These are phyloP conservation scores for Trichoplusia ni DNA, from an alignment of 1,140 invertebrate genomes.

Conservation along the genomic window DNA sequence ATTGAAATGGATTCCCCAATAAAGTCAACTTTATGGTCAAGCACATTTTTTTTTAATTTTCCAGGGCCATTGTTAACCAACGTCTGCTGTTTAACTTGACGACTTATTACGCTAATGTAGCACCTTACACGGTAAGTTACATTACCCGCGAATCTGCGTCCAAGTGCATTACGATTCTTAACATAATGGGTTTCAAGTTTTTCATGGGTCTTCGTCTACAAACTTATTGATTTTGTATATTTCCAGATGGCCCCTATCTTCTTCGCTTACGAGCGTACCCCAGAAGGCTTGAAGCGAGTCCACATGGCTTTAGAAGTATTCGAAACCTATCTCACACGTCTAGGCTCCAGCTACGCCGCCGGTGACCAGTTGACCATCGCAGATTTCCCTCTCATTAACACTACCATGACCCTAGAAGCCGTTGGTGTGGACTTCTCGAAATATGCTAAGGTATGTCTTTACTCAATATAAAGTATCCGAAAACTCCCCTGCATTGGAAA, in stretches of 20 bases:
- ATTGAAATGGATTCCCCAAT: background rate
- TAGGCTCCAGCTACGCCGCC: slow-evolving; percentile 85
- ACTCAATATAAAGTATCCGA: too few relatives aligned
- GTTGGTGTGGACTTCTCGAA: slow-evolving; percentile 85
- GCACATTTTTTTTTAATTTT: slow-evolving; percentile 27
- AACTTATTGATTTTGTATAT: too few relatives aligned
- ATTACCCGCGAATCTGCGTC: background rate
- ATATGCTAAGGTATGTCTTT: slow-evolving; percentile 75
- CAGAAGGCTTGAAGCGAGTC: slow-evolving; percentile 84
- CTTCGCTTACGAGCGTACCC: slow-evolving; percentile 86
- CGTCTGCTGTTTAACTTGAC: slow-evolving; percentile 89
- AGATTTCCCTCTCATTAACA: slow-evolving; percentile 86
- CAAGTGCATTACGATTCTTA: too few relatives aligned
- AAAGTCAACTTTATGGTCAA: background rate
- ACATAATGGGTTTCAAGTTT: too few relatives aligned
- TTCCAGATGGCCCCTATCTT: slow-evolving; percentile 87
- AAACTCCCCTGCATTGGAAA: too few relatives aligned
- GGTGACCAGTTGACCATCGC: slow-evolving; percentile 87
- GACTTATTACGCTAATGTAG: slow-evolving; percentile 88
- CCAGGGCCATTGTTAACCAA: slow-evolving; percentile 88
- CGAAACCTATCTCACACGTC: slow-evolving; percentile 84
- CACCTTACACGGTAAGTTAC: slow-evolving; percentile 83
- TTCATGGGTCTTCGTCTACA: too few relatives aligned
- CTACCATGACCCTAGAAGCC: slow-evolving; percentile 87
- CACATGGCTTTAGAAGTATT: slow-evolving; percentile 85